Evolutionary conservation across 2,888 invertebrate genomes (phyloP), one percentile per base, ranked within the genome.

Genomic region (Lochmaea capreae): DNA sequence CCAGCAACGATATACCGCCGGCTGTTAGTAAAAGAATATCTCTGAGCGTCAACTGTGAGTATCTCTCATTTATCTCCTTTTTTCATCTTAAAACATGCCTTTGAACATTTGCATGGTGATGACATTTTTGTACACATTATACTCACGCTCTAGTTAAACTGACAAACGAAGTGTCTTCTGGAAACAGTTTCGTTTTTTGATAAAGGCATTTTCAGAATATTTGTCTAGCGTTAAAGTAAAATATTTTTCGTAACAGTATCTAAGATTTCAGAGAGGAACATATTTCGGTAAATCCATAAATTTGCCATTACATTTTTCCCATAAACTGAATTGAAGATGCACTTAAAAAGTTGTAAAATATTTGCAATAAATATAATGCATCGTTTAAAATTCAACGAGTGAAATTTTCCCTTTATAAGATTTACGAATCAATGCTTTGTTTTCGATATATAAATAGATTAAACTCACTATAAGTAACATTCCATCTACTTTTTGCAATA

Each of bases 11-110:
- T 86, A 96, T 97, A 59, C 96, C 96, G 42, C 96, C 96, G 6
- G 94, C 96, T 10, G 96, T 95, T 83, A 95, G 95, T 89, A 96
- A 96, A 87, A 89, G 95, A 81, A 95, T 97, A 81, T 93, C 93
- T 65, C 91, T 97, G 74, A 93, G 93, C 85, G 95, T 97, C 73
- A 95, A 96, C 87, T 97, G 97, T 97, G 88, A 95, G 96, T 92
- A 81, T 63, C 22, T 10, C 18, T 54, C 54, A 10, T 54, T 54
- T 16, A 54, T 18, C 54, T 54, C 16, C 10, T 54, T 54, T 18
- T 54, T 54, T 2, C 52, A n/a, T 52, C 16, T 46, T 12, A 12
- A 46, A 46, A 46, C 11, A 14, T 54, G 18, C 16, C 54, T 54
- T 16, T 18, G 54, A 54, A 18, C 16, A 18, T 54, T 18, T 54